Evolutionary conservation across 2,888 invertebrate species (phyloP).

Genomic region (Polyommatus icarus): DNA sequence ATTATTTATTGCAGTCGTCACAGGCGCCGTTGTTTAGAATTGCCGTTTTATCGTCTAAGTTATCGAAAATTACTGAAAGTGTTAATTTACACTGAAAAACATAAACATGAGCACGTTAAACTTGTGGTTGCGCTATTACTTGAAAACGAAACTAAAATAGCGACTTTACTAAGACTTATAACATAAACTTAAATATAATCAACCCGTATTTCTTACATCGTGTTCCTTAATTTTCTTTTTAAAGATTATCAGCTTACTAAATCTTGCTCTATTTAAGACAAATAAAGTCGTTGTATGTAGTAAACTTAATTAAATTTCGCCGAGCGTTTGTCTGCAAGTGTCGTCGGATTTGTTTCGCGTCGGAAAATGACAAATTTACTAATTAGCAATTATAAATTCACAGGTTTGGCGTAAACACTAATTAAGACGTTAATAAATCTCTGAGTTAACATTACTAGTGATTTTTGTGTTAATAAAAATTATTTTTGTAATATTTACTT

Average conservation of each 20-base stretch:
- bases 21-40: conserved; percentile 24
- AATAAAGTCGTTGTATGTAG: conserved; percentile 50
- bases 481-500: neutral
- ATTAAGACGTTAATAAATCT: neutral
- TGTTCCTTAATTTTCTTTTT: no score
- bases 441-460: neutral
- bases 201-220: no score
- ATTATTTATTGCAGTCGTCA: conserved; percentile 17
- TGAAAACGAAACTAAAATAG: neutral
- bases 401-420: conserved; percentile 10
- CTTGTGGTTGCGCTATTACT: neutral
- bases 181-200: no score
- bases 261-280: conserved; percentile 6
- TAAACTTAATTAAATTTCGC: conserved; percentile 59
- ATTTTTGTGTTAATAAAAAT: neutral
- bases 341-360: conserved; percentile 40
- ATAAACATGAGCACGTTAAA: neutral
- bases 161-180: neutral
- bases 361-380: conserved; percentile 45
- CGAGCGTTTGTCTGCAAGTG: conserved; percentile 41
- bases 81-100: neutral
- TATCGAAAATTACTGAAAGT: neutral
- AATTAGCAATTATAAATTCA: conserved; percentile 38
- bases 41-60: conserved; percentile 21
- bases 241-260: no score